These are phyloP conservation scores for Notarius lentiginosus DNA, from an alignment of 2,113 vertebrate species.

Conservation along the genomic window DNA sequence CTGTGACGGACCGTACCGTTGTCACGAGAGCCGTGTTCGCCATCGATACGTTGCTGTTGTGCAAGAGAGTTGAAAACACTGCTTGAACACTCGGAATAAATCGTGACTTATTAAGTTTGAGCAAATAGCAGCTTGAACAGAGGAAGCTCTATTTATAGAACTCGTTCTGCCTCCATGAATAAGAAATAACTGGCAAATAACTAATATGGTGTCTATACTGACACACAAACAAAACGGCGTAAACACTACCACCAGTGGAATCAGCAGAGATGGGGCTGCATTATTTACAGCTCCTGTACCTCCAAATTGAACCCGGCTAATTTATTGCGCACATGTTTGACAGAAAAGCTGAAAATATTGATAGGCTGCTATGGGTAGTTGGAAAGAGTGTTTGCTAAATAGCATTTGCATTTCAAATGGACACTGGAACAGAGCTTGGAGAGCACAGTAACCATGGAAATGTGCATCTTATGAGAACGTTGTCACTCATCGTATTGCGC, in stretches of 20 bases:
- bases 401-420: slow-evolving; percentile 46
- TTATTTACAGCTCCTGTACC: neutral
- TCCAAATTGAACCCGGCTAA: neutral
- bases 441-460: slow-evolving; percentile 45
- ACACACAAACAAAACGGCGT: slow-evolving; percentile 9
- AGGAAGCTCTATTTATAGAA: slow-evolving; percentile 38
- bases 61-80: neutral
- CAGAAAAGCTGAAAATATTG: slow-evolving; percentile 21
- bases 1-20: neutral
- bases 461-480: slow-evolving; percentile 2
- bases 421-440: slow-evolving; percentile 28
- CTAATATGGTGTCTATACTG: slow-evolving; percentile 13
- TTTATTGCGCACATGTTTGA: slow-evolving; percentile 17
- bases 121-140: slow-evolving; percentile 4
- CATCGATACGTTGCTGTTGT: neutral
- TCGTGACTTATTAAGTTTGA: slow-evolving; percentile 18
- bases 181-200: slow-evolving; percentile 37
- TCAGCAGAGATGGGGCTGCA: slow-evolving; percentile 2
- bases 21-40: neutral
- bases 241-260: neutral
- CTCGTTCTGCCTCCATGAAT: slow-evolving; percentile 39
- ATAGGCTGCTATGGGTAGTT: neutral
- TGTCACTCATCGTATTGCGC: slow-evolving; percentile 12
- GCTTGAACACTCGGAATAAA: slow-evolving; percentile 10
- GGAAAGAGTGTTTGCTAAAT: slow-evolving; percentile 15